phyloP scores from a whole-genome alignment of 2,113 vertebrate genomes.

The Oncorhynchus kisutch region DNA sequence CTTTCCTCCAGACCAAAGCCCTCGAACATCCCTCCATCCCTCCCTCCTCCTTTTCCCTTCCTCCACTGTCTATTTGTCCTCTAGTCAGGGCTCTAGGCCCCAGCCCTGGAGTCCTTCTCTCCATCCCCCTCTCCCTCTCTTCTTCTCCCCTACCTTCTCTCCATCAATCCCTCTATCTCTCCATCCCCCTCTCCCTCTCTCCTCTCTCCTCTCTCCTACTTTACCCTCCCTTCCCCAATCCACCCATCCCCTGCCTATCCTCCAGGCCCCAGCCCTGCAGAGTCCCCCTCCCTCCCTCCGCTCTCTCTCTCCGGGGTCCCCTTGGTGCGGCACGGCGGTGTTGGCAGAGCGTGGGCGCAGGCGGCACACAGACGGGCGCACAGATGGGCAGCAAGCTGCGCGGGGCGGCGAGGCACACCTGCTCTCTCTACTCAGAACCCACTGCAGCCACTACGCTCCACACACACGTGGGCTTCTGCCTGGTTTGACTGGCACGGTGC shows the following conservation, averaged over 20 bases:
- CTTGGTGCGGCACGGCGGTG: slow-evolving; percentile 64
- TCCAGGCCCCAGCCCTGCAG: slow-evolving; percentile 22
- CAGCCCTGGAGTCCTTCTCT: not conserved
- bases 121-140: slow-evolving; percentile 49
- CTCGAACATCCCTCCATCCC: slow-evolving; percentile 11
- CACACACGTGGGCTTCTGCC: slow-evolving; percentile 27
- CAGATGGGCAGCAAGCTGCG: slow-evolving; percentile 82
- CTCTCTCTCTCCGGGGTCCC: slow-evolving; percentile 69
- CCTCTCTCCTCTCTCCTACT: slow-evolving; percentile 27
- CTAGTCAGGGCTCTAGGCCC: no score
- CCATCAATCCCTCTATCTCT: slow-evolving; percentile 15
- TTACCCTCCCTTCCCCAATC: slow-evolving; percentile 22
- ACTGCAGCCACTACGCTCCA: slow-evolving; percentile 51
- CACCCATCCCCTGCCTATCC: slow-evolving; percentile 24
- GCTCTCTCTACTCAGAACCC: slow-evolving; percentile 59
- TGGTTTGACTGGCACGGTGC: not conserved
- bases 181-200: slow-evolving; percentile 53
- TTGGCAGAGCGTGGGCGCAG: slow-evolving; percentile 76
- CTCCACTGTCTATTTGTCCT: slow-evolving; percentile 3
- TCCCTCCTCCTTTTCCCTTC: not conserved
- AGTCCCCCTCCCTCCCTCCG: slow-evolving; percentile 32
- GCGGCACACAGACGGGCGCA: slow-evolving; percentile 78
- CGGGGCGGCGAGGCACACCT: slow-evolving; percentile 77
- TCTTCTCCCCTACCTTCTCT: not conserved
- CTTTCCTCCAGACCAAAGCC: slow-evolving; percentile 35